Percentiles rank a stretch among this genome's conserved stretches.
Conservation (phyloP, 2,888 invertebrate species). For the Ochropleura plecta region DNA sequence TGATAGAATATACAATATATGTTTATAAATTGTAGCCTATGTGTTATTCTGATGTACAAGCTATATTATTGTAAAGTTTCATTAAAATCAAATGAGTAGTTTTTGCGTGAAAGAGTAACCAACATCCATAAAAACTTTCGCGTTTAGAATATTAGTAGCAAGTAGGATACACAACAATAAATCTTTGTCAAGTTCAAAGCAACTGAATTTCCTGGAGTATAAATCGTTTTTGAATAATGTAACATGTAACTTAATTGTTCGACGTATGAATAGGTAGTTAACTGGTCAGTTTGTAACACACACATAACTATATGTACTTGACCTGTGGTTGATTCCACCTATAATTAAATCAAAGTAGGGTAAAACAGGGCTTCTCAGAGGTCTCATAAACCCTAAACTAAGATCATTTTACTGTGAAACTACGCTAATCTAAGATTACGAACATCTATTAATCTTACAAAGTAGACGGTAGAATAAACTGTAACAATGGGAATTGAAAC, state of each 20-base stretch:
- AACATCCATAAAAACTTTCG: too few species aligned
- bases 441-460: slow-evolving; percentile 50
- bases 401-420: slow-evolving; percentile 58
- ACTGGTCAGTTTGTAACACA: background rate
- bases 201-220: too few species aligned
- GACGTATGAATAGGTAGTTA: background rate
- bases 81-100: too few species aligned
- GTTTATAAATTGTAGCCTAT: too few species aligned
- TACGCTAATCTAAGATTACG: slow-evolving; percentile 51
- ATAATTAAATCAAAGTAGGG: slow-evolving; percentile 61
- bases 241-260: background rate
- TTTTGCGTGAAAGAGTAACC: too few species aligned
- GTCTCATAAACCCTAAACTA: slow-evolving; percentile 61
- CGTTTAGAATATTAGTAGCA: too few species aligned
- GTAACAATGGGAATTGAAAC: slow-evolving; percentile 22
- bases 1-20: too few species aligned
- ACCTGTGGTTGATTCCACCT: slow-evolving; percentile 42
- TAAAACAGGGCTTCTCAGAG: slow-evolving; percentile 34
- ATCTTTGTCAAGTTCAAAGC: too few species aligned
- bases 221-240: background rate
- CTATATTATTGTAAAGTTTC: too few species aligned
- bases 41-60: too few species aligned
- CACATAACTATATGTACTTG: slow-evolving; percentile 31
- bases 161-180: too few species aligned
- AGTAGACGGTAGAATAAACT: slow-evolving; percentile 38